Evolutionary conservation across 2,797 vertebrate genomes (phyloP).

Genomic region (Pipistrellus pygmaeus): DNA sequence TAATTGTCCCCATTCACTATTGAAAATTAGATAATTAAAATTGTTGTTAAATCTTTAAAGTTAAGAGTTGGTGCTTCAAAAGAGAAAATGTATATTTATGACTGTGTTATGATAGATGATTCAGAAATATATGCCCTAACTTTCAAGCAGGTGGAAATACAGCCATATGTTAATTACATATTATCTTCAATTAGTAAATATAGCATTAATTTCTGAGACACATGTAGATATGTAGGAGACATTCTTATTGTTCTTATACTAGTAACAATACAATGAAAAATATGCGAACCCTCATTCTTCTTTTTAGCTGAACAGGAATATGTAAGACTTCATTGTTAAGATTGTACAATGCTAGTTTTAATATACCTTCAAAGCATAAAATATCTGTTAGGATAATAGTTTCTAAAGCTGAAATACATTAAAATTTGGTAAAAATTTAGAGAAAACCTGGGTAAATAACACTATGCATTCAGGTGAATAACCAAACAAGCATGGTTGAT

Average conservation of each 20-base stretch:
- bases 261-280: background rate
- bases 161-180: slow-evolving; percentile 61
- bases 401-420: background rate
- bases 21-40: background rate
- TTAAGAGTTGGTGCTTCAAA: background rate
- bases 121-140: slow-evolving; percentile 39
- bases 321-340: background rate
- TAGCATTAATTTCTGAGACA: background rate
- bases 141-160: slow-evolving; percentile 35
- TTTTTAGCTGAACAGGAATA: background rate
- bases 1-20: background rate
- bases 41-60: background rate
- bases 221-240: background rate
- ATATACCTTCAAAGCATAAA: background rate
- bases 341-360: background rate
- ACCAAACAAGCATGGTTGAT: background rate
- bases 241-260: background rate
- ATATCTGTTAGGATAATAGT: background rate
- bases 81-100: background rate
- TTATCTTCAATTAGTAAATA: slow-evolving; percentile 64
- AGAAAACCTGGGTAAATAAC: background rate
- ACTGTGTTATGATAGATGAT: background rate
- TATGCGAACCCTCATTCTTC: background rate
- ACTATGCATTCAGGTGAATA: background rate
- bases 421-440: background rate